Base-by-base conservation (phyloP, 2,797 vertebrate species). In the Tragelaphus eurycerus region DNA sequence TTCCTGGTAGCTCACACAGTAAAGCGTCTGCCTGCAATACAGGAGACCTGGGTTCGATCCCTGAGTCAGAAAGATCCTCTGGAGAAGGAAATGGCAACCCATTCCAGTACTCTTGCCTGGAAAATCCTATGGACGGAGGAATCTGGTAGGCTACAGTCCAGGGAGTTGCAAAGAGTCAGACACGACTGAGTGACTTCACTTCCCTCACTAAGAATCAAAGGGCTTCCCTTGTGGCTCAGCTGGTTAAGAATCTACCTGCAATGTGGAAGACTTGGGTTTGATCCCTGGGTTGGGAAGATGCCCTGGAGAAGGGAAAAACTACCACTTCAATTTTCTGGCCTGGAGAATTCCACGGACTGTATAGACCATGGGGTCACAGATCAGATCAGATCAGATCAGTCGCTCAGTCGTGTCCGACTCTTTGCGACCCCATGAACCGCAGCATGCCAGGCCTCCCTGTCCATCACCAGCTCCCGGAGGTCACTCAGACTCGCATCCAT, bases 141-240 rank as follows among this genome's bases (percentile, higher is more conserved):
- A 38, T 38, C 64, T 71, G 19, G 19, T 71, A 71, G 64, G 64
- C 64, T 38, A 38, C 19, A 71, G 7, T 38, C 64, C 19, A 64
- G 3, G 62, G 31, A 64, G 62, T n/a, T 0, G 0, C 64, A 71
- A 71, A 71, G 19, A 38, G 10, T 71, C 1, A 0, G 64, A 38
- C n/a, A 71, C 1, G 19, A 38, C 34, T 71, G 19, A 71, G 4
- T 21, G 10, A 38, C 34, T 38, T 71, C 34, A 21, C 34, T 71
- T 71, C 34, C 38, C 64, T 38, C n/a, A 23, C 64, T 71, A 12
- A 71, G n/a, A 71, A 71, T 71, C 64, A 38, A 71, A 71, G 5
- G 64, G 19, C 64, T 71, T 71, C 64, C 5, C 64, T 38, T 38
- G n/a, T 71, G 19, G 64, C 34, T 71, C 64, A 71, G 64, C n/a